A percentile compares a stretch with the other conserved stretches of the same genome.
Evolutionary conservation across 2,113 vertebrate species (phyloP).

Genomic region (Xyliphius kryptos): DNA sequence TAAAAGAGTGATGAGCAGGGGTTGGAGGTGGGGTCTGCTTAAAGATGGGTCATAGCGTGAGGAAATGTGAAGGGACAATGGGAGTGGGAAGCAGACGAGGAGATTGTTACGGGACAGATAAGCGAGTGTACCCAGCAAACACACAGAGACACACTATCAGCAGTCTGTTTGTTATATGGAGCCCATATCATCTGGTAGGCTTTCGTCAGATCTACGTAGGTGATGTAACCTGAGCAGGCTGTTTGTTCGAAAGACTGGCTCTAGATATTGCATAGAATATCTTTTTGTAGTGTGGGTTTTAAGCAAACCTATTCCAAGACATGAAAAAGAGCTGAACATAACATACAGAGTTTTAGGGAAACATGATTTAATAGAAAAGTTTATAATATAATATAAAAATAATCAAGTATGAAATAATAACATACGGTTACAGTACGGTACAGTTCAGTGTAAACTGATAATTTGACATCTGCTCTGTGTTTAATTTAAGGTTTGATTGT

Average conservation of each 20-base stretch:
- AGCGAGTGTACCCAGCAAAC: constrained; percentile 44
- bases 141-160: constrained; percentile 36
- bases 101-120: constrained; percentile 51
- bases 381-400: no score
- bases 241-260: constrained; percentile 18
- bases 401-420: no score
- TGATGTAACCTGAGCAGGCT: constrained; percentile 41
- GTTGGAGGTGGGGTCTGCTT: constrained; percentile 5
- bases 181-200: constrained; percentile 41
- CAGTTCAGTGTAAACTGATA: no score
- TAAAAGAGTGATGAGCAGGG: no score
- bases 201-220: constrained; percentile 45
- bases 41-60: constrained; percentile 7
- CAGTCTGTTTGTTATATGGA: constrained; percentile 35
- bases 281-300: not conserved
- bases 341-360: no score
- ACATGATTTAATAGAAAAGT: no score
- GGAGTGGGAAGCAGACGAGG: constrained; percentile 22
- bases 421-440: no score
- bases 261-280: constrained; percentile 7
- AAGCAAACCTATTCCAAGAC: not conserved
- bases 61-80: constrained; percentile 22
- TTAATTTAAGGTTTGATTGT: no score
- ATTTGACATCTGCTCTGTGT: no score
- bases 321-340: no score